These are phyloP conservation scores for Metridium senile DNA, from an alignment of 92 coral and sea anemone species.

Conservation along the genomic window DNA sequence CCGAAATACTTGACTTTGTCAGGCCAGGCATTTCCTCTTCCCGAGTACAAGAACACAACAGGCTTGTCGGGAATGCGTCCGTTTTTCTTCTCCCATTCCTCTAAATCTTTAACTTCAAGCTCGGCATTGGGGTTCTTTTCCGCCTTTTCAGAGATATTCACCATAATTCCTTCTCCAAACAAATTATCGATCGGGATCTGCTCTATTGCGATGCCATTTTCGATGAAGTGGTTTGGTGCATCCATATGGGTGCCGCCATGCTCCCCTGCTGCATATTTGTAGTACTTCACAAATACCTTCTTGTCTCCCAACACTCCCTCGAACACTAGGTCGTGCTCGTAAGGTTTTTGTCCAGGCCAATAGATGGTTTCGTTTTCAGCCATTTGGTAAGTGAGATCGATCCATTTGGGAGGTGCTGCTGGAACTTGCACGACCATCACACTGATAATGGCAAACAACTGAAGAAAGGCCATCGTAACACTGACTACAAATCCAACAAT, in stretches of 20 bases:
- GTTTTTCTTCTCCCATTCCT: slow-evolving; percentile 51
- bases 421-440: not conserved
- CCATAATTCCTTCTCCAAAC: slow-evolving; percentile 68
- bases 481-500: too few species aligned
- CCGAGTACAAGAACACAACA: slow-evolving; percentile 43
- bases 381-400: slow-evolving; percentile 15
- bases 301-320: not conserved
- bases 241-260: slow-evolving; percentile 81
- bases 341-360: slow-evolving; percentile 58
- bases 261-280: slow-evolving; percentile 26
- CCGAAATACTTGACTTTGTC: slow-evolving; percentile 27
- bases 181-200: slow-evolving; percentile 57
- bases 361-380: slow-evolving; percentile 55
- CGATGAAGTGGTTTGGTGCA: slow-evolving; percentile 62
- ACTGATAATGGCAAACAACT: not conserved
- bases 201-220: slow-evolving; percentile 43
- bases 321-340: slow-evolving; percentile 17
- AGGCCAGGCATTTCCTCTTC: slow-evolving; percentile 50
- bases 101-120: slow-evolving; percentile 38
- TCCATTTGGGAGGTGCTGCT: slow-evolving; percentile 1
- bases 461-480: not conserved
- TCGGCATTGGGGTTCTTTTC: slow-evolving; percentile 32
- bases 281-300: not conserved
- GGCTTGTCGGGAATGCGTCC: slow-evolving; percentile 51
- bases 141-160: slow-evolving; percentile 64